Evolutionary conservation across 2,888 invertebrate genomes (phyloP).

Genomic region (Lasioglossum calceatum): DNA sequence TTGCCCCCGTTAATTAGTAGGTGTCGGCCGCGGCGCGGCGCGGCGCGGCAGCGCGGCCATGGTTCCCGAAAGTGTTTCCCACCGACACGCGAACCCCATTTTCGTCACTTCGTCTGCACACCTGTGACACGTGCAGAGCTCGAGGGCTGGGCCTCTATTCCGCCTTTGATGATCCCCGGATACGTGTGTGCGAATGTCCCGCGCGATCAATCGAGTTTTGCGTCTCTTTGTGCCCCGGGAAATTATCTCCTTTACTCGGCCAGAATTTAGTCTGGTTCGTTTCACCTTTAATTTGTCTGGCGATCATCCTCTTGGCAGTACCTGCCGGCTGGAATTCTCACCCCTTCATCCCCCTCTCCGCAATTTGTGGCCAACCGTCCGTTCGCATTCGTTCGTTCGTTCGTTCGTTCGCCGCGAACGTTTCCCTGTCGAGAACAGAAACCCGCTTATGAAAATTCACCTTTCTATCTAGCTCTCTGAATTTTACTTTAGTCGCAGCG

Average conservation of each 20-base stretch:
- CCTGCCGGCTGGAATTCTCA: background rate
- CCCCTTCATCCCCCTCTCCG: background rate
- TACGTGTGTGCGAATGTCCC: background rate
- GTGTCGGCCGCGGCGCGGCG: conserved; percentile 13
- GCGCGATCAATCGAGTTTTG: conserved; percentile 38
- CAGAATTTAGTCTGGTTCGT: conserved; percentile 1
- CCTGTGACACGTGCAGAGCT: conserved; percentile 36
- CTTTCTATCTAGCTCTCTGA: background rate
- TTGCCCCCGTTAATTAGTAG: conserved; percentile 61
- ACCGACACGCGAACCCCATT: conserved; percentile 27
- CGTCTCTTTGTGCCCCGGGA: background rate
- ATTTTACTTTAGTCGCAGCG: background rate
- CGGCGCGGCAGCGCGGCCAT: background rate
- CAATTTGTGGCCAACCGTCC: background rate
- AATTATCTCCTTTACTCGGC: conserved; percentile 4
- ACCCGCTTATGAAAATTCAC: background rate
- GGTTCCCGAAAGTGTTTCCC: conserved; percentile 51
- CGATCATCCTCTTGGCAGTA: background rate
- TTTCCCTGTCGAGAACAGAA: background rate
- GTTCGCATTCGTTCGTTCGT: background rate
- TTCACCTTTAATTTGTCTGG: conserved; percentile 1
- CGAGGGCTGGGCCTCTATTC: background rate
- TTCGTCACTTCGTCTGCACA: conserved; percentile 33
- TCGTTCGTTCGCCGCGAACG: background rate
- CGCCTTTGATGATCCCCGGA: conserved; percentile 41